Evolutionary conservation across 2,888 invertebrate species (phyloP), one percentile per base, ranked within the genome.

Genomic region (Drosophila tanythrix): DNA sequence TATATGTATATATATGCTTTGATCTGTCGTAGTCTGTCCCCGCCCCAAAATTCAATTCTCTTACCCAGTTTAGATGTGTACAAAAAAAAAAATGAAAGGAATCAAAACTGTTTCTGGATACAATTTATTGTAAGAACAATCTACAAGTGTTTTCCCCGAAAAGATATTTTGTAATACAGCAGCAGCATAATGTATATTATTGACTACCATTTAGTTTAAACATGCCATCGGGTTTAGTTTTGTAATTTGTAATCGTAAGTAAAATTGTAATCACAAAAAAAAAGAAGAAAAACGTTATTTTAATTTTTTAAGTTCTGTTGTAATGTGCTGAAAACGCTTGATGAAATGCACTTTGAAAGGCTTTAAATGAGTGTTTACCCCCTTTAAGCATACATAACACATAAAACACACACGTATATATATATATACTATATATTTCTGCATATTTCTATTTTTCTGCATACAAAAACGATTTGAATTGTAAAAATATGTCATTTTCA

Each of bases 191-290:
- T 84, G 88, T 85, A 85, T 59, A 84, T 83, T 86, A 85, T 83
- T 83, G 83, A 83, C 86, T 81, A 81, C 70, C 59, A 77, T 73
- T 88, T 86, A 88, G 86, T 83, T 83, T 71, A 81, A 87, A 76
- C 66, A 86, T 78, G 85, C 88, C 88, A 85, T 85, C 87, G 83
- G 87, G 83, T 83, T 80, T 85, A 83, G 83, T 77, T 82, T 69
- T 72, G 69, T 74, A 80, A 67, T 71, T 68, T 66, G 18, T 84
- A 81, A 74, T 71, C 25, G 25, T 81, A 82, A 73, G 66, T 73
- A 67, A 73, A 72, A 60, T 55, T 75, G 70, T 70, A 74, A 66
- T 48, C 61, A 70, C 61, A 66, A 35, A 50, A 31, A 56, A 29
- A n/a, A 8, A 46, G 7, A 25, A 25, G 73, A 67, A 79, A 83